phyloP scores from a whole-genome alignment of 2,888 invertebrate species.

The Hirtodrosophila cameraria region DNA sequence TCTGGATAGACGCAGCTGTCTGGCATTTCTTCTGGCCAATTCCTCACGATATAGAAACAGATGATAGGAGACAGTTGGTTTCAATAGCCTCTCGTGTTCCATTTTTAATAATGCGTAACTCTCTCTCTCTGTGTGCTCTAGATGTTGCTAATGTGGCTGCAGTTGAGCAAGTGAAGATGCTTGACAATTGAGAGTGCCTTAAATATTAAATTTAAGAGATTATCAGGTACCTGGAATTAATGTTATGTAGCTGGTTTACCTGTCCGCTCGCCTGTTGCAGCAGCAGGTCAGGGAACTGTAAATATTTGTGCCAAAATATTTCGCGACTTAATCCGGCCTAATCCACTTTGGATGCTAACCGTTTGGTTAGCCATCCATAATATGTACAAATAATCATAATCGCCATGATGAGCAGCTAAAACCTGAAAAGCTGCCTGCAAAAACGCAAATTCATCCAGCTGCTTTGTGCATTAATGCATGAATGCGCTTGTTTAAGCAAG shows the following conservation, averaged over 20 bases:
- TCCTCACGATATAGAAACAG: slow-evolving; percentile 67
- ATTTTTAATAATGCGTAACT: too few species aligned
- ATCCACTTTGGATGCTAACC: slow-evolving; percentile 57
- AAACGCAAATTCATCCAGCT: slow-evolving; percentile 19
- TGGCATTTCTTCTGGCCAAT: slow-evolving; percentile 60
- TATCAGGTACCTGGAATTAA: too few species aligned
- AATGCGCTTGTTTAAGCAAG: slow-evolving; percentile 10
- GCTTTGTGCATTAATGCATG: slow-evolving; percentile 24
- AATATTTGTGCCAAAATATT: slow-evolving; percentile 79
- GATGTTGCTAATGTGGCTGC: slow-evolving; percentile 18
- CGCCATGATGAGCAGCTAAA: slow-evolving; percentile 13
- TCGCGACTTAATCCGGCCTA: slow-evolving; percentile 67
- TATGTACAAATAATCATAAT: slow-evolving; percentile 30
- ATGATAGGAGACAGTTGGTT: slow-evolving; percentile 69
- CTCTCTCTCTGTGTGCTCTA: background rate
- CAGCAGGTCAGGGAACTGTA: slow-evolving; percentile 50
- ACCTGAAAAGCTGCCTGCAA: background rate
- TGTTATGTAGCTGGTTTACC: slow-evolving; percentile 6
- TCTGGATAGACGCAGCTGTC: slow-evolving; percentile 56
- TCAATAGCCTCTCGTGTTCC: slow-evolving; percentile 54
- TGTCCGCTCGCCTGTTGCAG: slow-evolving; percentile 5
- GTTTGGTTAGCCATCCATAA: slow-evolving; percentile 53
- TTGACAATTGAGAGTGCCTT: slow-evolving; percentile 9
- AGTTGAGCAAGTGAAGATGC: slow-evolving; percentile 38
- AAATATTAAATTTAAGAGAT: slow-evolving; percentile 21